Evolutionary conservation across 2,888 invertebrate genomes (phyloP), one percentile per base, ranked within the genome.

Genomic region (Thelaira solivaga): DNA sequence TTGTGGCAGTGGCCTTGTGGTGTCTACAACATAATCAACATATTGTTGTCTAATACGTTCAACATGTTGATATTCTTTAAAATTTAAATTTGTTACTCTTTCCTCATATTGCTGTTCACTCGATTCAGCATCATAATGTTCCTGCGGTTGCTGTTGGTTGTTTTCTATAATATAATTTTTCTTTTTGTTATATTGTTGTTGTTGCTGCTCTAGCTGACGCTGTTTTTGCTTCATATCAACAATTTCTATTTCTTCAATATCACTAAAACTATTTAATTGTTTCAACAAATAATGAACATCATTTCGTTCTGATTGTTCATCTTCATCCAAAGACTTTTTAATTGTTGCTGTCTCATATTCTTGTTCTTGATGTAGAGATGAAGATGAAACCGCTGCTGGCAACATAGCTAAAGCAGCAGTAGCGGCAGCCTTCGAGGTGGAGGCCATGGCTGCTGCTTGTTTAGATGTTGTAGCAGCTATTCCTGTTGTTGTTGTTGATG

Each of bases 201-300:
- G 57, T 43, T 55, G 73, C 45, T 31, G 67, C 11, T 81, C 82
- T 64, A 82, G 82, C 74, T 78, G 86, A 81, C 83, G 86, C 81
- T 84, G 82, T 83, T 83, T 85, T 86, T 85, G 84, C 85, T 87
- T 86, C 86, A 89, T 87, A 87, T 89, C 89, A 89, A 88, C 88
- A 86, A 89, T 89, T 87, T 88, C 88, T 89, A 89, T 88, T 88
- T 89, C 87, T 87, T 89, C 88, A 84, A 89, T 89, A 87, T 89
- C 89, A 88, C 88, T 89, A 89, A 88, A 88, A 88, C 89, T 89
- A 88, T 89, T 89, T 88, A 88, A 88, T 88, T 89, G 88, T 88
- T 89, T 89, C 88, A 89, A 88, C 89, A 89, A 89, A 89, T 89
- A 89, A 89, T 89, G 89, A 86, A 89, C 89, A 89, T 89, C 89